Evolutionary conservation across 2,888 invertebrate species (phyloP).

Genomic region (Athrips mouffetella): DNA sequence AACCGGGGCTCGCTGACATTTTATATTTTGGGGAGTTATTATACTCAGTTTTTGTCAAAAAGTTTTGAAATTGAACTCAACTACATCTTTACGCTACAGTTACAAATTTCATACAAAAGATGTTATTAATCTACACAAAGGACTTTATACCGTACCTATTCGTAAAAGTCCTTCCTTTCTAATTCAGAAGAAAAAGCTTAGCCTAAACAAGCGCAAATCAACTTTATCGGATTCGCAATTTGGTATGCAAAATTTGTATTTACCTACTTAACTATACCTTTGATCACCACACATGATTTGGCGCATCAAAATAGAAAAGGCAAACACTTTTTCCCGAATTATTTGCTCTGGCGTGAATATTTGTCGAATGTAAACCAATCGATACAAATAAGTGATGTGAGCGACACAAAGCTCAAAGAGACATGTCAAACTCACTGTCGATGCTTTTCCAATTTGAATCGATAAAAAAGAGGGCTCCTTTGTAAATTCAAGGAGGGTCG

Average conservation of each 20-base stretch:
- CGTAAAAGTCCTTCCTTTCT: neutral
- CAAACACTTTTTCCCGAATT: constrained; percentile 23
- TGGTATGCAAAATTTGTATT: constrained; percentile 5
- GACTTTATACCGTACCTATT: neutral
- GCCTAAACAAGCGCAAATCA: neutral
- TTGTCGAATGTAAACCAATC: constrained; percentile 40
- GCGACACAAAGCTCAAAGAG: constrained; percentile 44
- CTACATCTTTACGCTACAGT: constrained; percentile 11
- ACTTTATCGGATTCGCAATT: neutral
- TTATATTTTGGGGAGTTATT: constrained; percentile 63
- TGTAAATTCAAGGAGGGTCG: constrained; percentile 28
- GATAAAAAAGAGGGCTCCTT: constrained; percentile 48
- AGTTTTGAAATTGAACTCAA: constrained; percentile 30
- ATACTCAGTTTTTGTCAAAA: constrained; percentile 39
- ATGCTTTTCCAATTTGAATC: constrained; percentile 69
- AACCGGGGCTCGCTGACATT: constrained; percentile 62
- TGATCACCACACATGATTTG: constrained; percentile 8
- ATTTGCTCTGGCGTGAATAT: constrained; percentile 23
- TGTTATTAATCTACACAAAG: constrained; percentile 8
- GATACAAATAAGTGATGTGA: constrained; percentile 44
- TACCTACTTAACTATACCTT: neutral
- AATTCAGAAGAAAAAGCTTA: constrained; percentile 2
- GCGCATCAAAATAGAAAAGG: constrained; percentile 18
- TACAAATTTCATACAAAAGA: constrained; percentile 8
- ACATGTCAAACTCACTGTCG: constrained; percentile 59